These are phyloP conservation scores for Mesaphorura yosii DNA, from an alignment of 1,140 invertebrate species.

Conservation along the genomic window DNA sequence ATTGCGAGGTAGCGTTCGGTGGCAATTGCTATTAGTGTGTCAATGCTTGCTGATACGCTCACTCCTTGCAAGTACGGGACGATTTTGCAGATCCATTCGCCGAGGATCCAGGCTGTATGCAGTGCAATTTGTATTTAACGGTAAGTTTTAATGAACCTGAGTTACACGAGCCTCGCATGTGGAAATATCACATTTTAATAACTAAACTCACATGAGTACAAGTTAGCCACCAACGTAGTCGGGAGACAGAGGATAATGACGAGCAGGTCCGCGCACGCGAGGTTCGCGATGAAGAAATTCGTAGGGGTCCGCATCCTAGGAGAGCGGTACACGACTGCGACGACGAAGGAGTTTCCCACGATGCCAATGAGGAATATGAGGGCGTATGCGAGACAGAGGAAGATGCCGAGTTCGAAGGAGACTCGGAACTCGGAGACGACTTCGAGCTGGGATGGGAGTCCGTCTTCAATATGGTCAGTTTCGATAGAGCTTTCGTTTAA, in stretches of 20 bases:
- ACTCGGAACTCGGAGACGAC: slow-evolving; percentile 22
- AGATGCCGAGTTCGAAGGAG: slow-evolving; percentile 5
- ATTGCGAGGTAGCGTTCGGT: slow-evolving; percentile 45
- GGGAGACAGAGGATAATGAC: slow-evolving; percentile 46
- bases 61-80: slow-evolving; percentile 47
- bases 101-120: slow-evolving; percentile 47
- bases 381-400: slow-evolving; percentile 59
- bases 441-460: slow-evolving; percentile 1
- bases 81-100: slow-evolving; percentile 43
- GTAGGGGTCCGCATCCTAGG: slow-evolving; percentile 40
- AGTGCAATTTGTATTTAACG: too few species aligned
- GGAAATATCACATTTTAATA: too few species aligned
- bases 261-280: slow-evolving; percentile 40
- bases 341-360: slow-evolving; percentile 42
- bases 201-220: slow-evolving; percentile 35
- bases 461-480: too few species aligned
- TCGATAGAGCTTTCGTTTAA: too few species aligned
- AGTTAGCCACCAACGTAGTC: slow-evolving; percentile 39
- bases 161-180: too few species aligned
- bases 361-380: slow-evolving; percentile 57
- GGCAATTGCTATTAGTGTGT: slow-evolving; percentile 46
- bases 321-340: slow-evolving; percentile 40
- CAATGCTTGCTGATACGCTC: slow-evolving; percentile 45
- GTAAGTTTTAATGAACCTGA: too few species aligned
- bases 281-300: slow-evolving; percentile 40